phyloP scores from a whole-genome alignment of 2,113 vertebrate genomes.

The Anseranas semipalmata region DNA sequence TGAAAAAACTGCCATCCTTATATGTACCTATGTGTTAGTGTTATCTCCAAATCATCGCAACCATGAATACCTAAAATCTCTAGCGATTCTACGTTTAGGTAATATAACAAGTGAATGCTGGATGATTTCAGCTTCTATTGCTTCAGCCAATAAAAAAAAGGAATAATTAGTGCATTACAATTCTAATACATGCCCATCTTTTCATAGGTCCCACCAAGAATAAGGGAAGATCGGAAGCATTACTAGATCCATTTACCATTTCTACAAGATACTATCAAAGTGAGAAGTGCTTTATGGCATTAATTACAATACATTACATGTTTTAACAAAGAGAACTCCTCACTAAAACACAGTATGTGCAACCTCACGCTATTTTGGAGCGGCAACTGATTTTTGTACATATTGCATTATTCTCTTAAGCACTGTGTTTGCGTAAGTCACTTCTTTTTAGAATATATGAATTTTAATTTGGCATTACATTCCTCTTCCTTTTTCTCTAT shows the following conservation, averaged over 20 bases:
- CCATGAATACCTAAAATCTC: neutral
- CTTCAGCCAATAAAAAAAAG: neutral
- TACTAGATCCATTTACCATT: neutral
- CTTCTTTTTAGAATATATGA: neutral
- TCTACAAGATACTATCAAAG: neutral
- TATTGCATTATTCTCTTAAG: neutral
- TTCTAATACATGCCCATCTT: neutral
- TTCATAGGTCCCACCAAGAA: neutral
- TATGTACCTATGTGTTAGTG: neutral
- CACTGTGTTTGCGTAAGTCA: neutral
- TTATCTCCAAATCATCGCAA: neutral
- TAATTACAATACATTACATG: neutral
- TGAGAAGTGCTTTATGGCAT: neutral
- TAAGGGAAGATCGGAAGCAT: neutral
- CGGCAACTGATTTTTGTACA: neutral
- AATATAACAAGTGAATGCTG: neutral
- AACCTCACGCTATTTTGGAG: neutral
- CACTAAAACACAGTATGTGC: neutral
- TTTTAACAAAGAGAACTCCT: neutral
- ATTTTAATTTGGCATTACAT: neutral
- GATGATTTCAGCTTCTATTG: neutral
- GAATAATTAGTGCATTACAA: neutral
- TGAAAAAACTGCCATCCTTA: neutral
- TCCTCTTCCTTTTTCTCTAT: neutral
- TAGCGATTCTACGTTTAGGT: neutral